Base-by-base conservation (phyloP, 1,140 invertebrate species). In the Conus ventricosus region DNA sequence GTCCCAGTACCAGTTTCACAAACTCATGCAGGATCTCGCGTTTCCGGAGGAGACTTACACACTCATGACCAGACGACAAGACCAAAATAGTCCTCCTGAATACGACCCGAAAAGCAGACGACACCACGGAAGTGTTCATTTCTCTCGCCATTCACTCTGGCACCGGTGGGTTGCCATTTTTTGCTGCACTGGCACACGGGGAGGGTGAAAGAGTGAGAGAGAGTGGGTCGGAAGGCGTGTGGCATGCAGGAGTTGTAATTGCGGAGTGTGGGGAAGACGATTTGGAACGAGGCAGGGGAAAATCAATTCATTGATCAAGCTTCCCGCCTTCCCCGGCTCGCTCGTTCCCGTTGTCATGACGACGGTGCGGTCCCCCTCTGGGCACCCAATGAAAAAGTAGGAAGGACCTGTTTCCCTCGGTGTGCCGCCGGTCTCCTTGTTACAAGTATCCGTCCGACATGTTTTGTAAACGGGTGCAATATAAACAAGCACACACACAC, bases 271-370 rank as follows among this genome's bases (percentile, higher is more conserved):
- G 67, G 23, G 67, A 71, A 71, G 67, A 23, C 13, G 67, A 71
- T n/a, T 71, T 20, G 67, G 20, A 39, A 39, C 39, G 5, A 81
- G 76, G 25, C 25, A 81, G 80, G 51, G 23, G 67, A 81, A 81
- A 81, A 81, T 81, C 80, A 81, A 81, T 81, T 81, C 80, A 81
- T 81, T 81, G 80, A 81, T 81, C 80, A 81, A 23, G 51, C 80
- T 81, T 54, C 51, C 80, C 80, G 80, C 80, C 80, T 23, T 6
- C 4, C 80, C 80, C 51, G 27, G 80, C 51, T 54, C 23, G 80
- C 80, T 71, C 67, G 17, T 71, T 81, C 80, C 20, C 13, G 80
- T 81, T 51, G 80, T 51, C 80, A 81, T 81, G 80, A 51, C 80
- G 80, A 81, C 80, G 67, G 67, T 71, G 67, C 67, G 0, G 51